Evolutionary conservation across 2,113 vertebrate genomes (phyloP).

Genomic region (Bubalus kerabau): DNA sequence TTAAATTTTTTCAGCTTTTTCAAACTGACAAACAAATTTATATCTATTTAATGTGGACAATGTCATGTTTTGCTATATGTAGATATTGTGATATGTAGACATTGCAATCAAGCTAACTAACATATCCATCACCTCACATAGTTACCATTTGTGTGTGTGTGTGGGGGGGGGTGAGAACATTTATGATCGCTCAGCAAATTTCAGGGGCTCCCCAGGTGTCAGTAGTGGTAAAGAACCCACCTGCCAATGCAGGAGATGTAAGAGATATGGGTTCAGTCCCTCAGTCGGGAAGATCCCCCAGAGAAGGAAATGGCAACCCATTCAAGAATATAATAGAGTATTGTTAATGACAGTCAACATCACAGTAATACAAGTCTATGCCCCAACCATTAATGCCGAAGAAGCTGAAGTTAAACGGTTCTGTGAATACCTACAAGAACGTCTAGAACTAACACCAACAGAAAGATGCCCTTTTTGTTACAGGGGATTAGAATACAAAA

Average conservation of each 20-base stretch:
- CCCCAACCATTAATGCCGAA: too few species aligned
- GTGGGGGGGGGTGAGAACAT: not conserved
- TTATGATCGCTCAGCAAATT: not conserved
- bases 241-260: not conserved
- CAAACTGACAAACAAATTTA: not conserved
- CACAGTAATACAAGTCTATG: too few species aligned
- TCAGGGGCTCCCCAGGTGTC: not conserved
- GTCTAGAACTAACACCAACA: too few species aligned
- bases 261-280: not conserved
- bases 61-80: not conserved
- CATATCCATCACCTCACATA: not conserved
- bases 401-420: too few species aligned
- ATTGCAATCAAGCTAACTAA: not conserved
- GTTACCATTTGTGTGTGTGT: not conserved
- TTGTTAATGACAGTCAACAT: not conserved
- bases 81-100: not conserved
- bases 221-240: not conserved
- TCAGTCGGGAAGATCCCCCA: not conserved
- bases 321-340: not conserved
- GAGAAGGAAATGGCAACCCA: not conserved
- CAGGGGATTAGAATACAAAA: too few species aligned
- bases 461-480: too few species aligned
- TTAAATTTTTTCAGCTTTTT: not conserved
- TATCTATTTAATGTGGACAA: not conserved
- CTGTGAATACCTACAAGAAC: too few species aligned